Base-by-base conservation (phyloP, 2,113 vertebrate genomes). In the Pleuronectes platessa region DNA sequence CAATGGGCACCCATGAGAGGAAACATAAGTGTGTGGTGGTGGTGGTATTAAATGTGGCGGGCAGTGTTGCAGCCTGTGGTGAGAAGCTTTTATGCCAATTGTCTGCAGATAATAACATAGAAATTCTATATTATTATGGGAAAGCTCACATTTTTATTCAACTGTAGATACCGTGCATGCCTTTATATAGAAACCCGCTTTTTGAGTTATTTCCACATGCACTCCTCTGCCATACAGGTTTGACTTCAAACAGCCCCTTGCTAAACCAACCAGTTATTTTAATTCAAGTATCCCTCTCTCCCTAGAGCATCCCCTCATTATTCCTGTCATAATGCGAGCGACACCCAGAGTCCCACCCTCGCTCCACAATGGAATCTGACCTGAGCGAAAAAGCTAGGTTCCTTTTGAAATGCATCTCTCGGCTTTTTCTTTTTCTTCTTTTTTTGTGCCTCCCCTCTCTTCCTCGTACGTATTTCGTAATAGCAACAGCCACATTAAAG, bases 331-430 rank as follows among this genome's bases (percentile, higher is more conserved):
- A 94, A 93, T 89, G 87, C 89, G 86, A 90, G 90, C 76, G 71
- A 93, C 92, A 92, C 90, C 86, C 89, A 81, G 67, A 84, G 93
- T 91, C 92, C 92, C 92, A 91, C 93, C 93, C 91, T 89, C 15
- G 54, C 82, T 66, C 81, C 40, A 92, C 89, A 93, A 92, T 89
- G 90, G 92, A 90, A 92, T 92, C 84, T 81, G 72, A 74, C 89
- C 92, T 79, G 86, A 90, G 92, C 74, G 89, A 90, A 85, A 27
- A 72, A 74, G 47, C 83, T 26, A 47, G 54, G 71, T 63, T 89
- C 71, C 89, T 92, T 94, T 94, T 93, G 91, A 94, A 92, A 93
- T 94, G 87, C 82, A 85, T 73, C 83, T 85, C 27, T 1, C 6
- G 1, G 56, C 58, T 76, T 80, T 70, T 68, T 81, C 12, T 24